Evolutionary conservation across 2,888 invertebrate species (phyloP), one percentile per base, ranked within the genome.

Genomic region (Parnassius mnemosyne): DNA sequence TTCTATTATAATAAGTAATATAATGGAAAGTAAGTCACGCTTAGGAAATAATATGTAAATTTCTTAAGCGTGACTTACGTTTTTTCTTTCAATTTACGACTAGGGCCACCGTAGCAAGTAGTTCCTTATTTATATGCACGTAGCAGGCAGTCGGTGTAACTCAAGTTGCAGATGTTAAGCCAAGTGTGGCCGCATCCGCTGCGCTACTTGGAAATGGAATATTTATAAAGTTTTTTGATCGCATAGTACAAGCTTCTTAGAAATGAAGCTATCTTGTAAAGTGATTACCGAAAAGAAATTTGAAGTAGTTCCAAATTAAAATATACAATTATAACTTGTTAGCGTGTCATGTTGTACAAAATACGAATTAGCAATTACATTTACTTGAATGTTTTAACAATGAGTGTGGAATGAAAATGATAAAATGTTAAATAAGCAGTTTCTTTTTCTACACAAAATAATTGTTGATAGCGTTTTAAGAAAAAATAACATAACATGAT

Each of bases 111-210:
- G 70, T 73, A 75, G 69, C 70, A 67, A 66, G 66, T 67, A 67
- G 60, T 60, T 57, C 74, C 80, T 80, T 82, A 87, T 89, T 87
- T 85, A 83, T 82, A 88, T 87, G 83, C 84, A 86, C 78, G 84
- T 83, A 84, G 83, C 79, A 72, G 75, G 84, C 85, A 83, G 85
- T 82, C 82, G 81, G 91, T 89, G 88, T 89, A 88, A 90, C 79
- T 84, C 89, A 82, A 89, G 90, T 85, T 89, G 91, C 91, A 89
- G 89, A 89, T 89, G 90, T 82, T 82, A 85, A 86, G 78, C 82
- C 84, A 76, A 85, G 82, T 86, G 87, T 85, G 71, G 85, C 84
- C 78, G 79, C 84, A 87, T 90, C 90, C 89, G 90, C 83, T 71
- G 79, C 71, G 75, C 81, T 90, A 89, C 89, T 87, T 76, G 82